Conservation (phyloP, 2,113 vertebrate genomes). For the Lophochroa leadbeateri region DNA sequence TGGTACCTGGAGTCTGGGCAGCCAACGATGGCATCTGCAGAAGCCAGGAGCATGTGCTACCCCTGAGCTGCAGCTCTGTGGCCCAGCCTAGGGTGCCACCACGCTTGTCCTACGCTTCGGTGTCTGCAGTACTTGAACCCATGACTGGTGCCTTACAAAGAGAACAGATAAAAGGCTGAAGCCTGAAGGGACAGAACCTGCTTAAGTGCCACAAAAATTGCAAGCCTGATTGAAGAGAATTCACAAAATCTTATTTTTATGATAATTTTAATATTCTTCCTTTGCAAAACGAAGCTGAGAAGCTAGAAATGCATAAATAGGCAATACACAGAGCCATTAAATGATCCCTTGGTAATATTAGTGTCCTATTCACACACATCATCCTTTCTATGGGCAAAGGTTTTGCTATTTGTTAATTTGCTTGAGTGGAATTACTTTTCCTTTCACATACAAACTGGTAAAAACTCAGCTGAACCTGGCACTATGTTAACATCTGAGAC, state of each 20-base stretch:
- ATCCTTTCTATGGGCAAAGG: not conserved
- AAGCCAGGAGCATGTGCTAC: accelerated
- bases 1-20: not conserved
- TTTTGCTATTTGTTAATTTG: not conserved
- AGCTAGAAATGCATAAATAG: slow-evolving; percentile 52
- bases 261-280: slow-evolving; percentile 49
- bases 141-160: not conserved
- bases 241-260: slow-evolving; percentile 49
- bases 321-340: slow-evolving; percentile 26
- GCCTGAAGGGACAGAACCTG: not conserved
- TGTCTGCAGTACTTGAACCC: not conserved
- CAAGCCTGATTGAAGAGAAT: slow-evolving; percentile 33
- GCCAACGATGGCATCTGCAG: not conserved
- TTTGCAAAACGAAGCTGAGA: slow-evolving; percentile 50
- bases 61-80: not conserved
- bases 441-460: not conserved
- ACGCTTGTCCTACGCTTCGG: accelerated
- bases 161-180: not conserved
- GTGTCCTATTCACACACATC: not conserved
- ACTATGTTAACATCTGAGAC: not conserved
- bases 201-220: not conserved
- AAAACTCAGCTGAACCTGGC: not conserved
- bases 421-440: not conserved
- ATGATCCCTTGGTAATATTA: not conserved
- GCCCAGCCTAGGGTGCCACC: not conserved